Conservation (phyloP, 2,113 vertebrate species). For the Lepus americanus region DNA sequence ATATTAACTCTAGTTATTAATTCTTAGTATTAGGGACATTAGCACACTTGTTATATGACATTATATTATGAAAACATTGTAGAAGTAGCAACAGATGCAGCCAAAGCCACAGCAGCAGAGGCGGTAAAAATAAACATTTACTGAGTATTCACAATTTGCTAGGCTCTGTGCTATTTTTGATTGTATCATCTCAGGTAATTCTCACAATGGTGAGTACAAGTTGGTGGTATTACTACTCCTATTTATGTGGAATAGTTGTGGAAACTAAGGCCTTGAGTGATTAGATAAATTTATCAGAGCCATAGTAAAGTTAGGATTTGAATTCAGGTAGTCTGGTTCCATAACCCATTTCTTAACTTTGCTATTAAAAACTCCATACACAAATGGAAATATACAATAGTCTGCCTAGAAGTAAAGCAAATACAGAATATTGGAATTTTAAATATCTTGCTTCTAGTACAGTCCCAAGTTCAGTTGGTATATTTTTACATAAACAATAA, state of each 20-base stretch:
- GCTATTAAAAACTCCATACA: neutral
- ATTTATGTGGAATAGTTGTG: neutral
- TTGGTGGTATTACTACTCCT: neutral
- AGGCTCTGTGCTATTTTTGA: neutral
- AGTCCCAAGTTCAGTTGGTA: neutral
- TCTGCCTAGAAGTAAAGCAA: neutral
- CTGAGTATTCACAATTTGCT: neutral
- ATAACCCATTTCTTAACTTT: neutral
- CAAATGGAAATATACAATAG: neutral
- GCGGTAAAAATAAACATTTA: neutral
- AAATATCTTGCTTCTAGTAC: slow-evolving; percentile 2
- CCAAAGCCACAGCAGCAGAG: neutral
- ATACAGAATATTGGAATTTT: neutral
- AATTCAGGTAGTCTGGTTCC: neutral
- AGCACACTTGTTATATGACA: neutral
- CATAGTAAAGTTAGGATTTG: neutral
- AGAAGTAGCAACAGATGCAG: neutral
- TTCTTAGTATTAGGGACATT: neutral
- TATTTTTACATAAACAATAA: neutral
- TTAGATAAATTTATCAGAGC: neutral
- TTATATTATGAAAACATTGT: neutral
- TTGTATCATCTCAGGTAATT: neutral
- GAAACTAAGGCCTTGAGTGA: neutral
- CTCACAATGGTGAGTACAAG: neutral
- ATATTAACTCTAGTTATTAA: neutral